Evolutionary conservation across 2,888 invertebrate species (phyloP), one percentile per base, ranked within the genome.

Genomic region (Protodeltote pygarga): DNA sequence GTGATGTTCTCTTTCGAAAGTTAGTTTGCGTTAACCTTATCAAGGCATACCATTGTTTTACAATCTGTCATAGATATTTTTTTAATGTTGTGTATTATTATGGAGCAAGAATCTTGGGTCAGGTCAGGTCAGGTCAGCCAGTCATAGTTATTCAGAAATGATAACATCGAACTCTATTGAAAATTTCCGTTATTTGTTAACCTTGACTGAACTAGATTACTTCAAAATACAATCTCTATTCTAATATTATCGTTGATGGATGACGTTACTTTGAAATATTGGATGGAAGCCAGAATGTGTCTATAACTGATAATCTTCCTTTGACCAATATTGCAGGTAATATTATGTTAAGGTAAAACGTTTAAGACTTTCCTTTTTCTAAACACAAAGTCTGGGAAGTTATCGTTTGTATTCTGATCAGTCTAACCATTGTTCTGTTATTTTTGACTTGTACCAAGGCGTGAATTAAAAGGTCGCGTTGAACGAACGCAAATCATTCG

Each of bases 401-500:
- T 14, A 20, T 25, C 15, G 21, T 35, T 15, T 25, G 10, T 23
- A 21, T 44, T 50, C 42, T 33, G 34, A 37, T 39, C 23, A 9
- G 20, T 42, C 8, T 33, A 14, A n/a, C 27, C 17, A 39, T 53
- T 40, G 39, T 52, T 5, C 29, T 45, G 24, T 5, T 33, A 37
- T 60, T 59, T 59, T 57, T 16, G 24, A 46, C 46, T 45, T 71
- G 60, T 38, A 64, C 58, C 62, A 62, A 42, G 40, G 23, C 34
- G 39, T 57, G 61, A 65, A 63, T 62, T 65, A 65, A 65, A 76
- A 82, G 78, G 77, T 73, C 76, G 68, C 60, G 52, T 65, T 69
- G 65, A 65, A 63, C 69, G 59, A 65, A 75, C 73, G 70, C 73
- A 78, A 80, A 82, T 80, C 67, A 70, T 71, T 75, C 65, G 57